A percentile compares a stretch with the other conserved stretches of the same genome.
phyloP scores from a whole-genome alignment of 2,888 invertebrate genomes.

The Hemithea aestivaria region DNA sequence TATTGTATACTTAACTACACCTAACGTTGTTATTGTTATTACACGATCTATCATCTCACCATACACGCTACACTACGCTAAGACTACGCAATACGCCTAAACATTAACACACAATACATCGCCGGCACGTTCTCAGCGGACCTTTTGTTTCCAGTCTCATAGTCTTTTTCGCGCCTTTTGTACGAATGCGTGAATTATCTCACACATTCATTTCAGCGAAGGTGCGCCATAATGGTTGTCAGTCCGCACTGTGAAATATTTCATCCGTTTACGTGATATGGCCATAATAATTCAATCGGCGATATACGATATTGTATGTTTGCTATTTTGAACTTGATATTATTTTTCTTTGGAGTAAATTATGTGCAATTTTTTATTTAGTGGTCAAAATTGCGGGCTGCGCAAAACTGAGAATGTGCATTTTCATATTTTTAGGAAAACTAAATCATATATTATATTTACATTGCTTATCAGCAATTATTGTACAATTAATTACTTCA shows the following conservation, averaged over 20 bases:
- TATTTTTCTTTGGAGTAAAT: not conserved
- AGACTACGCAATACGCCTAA: not conserved
- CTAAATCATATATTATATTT: no score
- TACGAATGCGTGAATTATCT: conserved; percentile 20
- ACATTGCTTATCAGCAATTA: no score
- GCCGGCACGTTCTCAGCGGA: not conserved
- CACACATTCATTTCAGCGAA: conserved; percentile 19
- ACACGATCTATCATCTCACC: no score
- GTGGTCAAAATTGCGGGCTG: no score
- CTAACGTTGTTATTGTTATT: no score
- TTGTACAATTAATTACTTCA: no score
- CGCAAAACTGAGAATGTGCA: no score
- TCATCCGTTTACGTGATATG: conserved; percentile 19
- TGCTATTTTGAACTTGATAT: conserved; percentile 4
- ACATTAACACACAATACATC: not conserved
- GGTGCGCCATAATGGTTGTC: conserved; percentile 24
- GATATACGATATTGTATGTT: conserved; percentile 9
- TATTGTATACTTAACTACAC: no score
- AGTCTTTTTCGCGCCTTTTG: conserved; percentile 18
- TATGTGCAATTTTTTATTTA: no score
- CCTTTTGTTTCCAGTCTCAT: conserved; percentile 8
- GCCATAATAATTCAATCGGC: conserved; percentile 18
- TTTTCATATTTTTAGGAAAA: no score
- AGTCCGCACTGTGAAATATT: conserved; percentile 20
- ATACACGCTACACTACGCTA: no score